Conservation (phyloP, 2,797 vertebrate genomes). For the Acrocephalus scirpaceus region DNA sequence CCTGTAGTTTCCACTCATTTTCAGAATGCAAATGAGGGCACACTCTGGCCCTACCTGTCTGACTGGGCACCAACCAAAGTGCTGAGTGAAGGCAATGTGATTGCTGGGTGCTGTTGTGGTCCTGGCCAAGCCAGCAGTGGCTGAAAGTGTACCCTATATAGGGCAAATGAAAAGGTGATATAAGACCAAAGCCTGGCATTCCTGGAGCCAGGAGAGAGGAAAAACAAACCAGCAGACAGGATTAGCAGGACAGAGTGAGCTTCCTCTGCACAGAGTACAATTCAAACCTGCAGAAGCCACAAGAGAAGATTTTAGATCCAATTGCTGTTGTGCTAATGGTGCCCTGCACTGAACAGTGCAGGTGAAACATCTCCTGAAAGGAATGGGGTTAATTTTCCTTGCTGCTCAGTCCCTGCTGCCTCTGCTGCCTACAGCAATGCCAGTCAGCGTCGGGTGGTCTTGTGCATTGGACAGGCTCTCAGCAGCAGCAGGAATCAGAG, state of each 20-base stretch:
- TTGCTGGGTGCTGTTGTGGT: not conserved
- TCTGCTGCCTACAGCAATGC: not conserved
- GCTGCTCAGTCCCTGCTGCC: not conserved
- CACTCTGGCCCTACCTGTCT: not conserved
- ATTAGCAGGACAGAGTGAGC: not conserved
- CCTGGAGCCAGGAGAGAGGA: not conserved
- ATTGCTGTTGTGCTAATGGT: rapidly evolving
- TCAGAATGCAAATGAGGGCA: not conserved
- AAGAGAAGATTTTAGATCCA: not conserved
- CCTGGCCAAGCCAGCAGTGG: not conserved
- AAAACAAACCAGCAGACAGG: not conserved
- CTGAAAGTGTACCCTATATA: not conserved
- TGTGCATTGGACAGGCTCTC: not conserved
- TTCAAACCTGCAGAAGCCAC: not conserved
- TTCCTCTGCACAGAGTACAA: not conserved
- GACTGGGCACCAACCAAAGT: not conserved
- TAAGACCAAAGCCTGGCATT: not conserved
- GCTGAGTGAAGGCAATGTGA: not conserved
- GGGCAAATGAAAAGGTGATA: not conserved
- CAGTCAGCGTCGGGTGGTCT: not conserved
- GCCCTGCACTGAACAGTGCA: not conserved
- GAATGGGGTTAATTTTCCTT: not conserved
- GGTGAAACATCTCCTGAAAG: not conserved
- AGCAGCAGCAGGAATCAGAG: not conserved
- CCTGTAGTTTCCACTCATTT: not conserved